These are phyloP conservation scores for Saccostrea glomerata DNA, from an alignment of 1,140 invertebrate genomes.

Conservation along the genomic window DNA sequence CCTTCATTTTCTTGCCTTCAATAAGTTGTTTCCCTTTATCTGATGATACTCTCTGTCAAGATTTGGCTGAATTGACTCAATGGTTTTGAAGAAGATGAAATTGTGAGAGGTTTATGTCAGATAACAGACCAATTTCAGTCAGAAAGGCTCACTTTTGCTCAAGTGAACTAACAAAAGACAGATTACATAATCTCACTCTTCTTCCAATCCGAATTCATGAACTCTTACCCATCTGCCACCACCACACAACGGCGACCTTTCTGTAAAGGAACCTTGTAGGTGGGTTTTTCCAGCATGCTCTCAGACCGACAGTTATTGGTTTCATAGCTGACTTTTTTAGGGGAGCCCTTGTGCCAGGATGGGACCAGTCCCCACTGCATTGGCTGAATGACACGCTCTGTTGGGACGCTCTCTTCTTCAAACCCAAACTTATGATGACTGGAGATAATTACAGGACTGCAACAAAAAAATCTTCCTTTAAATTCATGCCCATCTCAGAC, in stretches of 20 bases:
- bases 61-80: too few relatives aligned
- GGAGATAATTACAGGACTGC: conserved; percentile 84
- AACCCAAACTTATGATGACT: conserved; percentile 78
- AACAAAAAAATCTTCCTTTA: conserved; percentile 40
- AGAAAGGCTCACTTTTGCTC: background rate
- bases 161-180: background rate
- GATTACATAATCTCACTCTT: too few relatives aligned
- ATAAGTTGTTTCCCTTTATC: background rate
- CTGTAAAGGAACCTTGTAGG: conserved; percentile 84
- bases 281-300: conserved; percentile 84
- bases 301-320: conserved; percentile 92
- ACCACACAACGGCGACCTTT: conserved; percentile 88
- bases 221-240: conserved; percentile 85
- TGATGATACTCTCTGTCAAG: background rate
- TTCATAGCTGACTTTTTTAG: conserved; percentile 84
- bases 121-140: background rate
- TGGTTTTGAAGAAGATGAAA: background rate
- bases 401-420: conserved; percentile 74
- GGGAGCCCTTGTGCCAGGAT: conserved; percentile 88
- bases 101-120: background rate
- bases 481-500: background rate
- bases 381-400: conserved; percentile 73
- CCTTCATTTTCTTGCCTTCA: background rate
- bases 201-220: background rate
- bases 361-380: conserved; percentile 90